These are phyloP conservation scores for Scaptomyza graminum DNA, from an alignment of 1,140 invertebrate species.

Conservation along the genomic window DNA sequence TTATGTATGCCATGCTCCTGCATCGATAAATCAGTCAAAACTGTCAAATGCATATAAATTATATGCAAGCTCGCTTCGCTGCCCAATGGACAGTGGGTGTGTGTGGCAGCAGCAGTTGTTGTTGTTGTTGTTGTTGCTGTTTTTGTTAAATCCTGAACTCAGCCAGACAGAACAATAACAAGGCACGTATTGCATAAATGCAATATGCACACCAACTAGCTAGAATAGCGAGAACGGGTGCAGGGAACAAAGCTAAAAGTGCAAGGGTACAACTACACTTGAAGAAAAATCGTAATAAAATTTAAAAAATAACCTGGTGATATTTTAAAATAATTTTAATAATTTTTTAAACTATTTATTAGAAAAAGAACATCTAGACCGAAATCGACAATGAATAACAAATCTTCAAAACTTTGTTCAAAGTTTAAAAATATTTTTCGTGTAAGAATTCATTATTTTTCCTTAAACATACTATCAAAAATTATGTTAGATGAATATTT, in stretches of 20 bases:
- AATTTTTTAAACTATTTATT: no score
- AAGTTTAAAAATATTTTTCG: no score
- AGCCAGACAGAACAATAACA: slow-evolving; percentile 73
- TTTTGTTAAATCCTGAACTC: slow-evolving; percentile 5
- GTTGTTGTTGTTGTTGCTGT: slow-evolving; percentile 2
- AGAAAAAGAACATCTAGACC: no score
- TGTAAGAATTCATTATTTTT: no score
- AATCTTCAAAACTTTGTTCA: no score
- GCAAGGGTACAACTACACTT: not conserved
- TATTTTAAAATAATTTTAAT: no score
- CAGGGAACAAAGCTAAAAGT: not conserved
- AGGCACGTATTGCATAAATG: slow-evolving; percentile 79
- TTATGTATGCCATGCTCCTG: slow-evolving; percentile 79
- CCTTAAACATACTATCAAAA: no score
- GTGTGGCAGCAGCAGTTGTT: slow-evolving; percentile 8
- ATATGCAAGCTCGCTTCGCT: slow-evolving; percentile 72
- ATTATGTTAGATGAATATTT: no score
- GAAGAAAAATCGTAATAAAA: not conserved
- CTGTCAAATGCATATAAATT: slow-evolving; percentile 82
- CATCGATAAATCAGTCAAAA: slow-evolving; percentile 82
- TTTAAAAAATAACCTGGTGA: no score
- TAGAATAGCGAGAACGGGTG: not conserved
- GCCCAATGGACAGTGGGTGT: slow-evolving; percentile 42
- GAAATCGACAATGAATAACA: no score
- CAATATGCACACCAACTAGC: slow-evolving; percentile 57